Evolutionary conservation across 1,140 invertebrate species (phyloP).

Genomic region (Panagrolaimus sp.): DNA sequence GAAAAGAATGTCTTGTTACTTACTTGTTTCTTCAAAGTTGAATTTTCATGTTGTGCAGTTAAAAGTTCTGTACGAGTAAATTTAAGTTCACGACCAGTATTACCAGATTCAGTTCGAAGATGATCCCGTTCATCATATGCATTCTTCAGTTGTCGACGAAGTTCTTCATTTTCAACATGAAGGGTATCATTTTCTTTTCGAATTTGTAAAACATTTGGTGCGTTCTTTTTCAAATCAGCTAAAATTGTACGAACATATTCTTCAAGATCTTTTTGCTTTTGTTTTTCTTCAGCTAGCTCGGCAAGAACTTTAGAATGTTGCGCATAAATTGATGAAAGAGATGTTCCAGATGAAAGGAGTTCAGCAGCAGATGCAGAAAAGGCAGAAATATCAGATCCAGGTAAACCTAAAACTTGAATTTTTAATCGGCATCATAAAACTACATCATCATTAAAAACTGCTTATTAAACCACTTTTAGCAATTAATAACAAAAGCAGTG

Average conservation of each 20-base stretch:
- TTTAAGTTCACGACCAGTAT: constrained; percentile 21
- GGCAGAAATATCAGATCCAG: constrained; percentile 30
- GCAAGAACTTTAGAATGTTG: constrained; percentile 35
- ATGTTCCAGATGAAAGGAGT: constrained; percentile 31
- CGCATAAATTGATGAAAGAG: constrained; percentile 33
- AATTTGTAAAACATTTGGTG: constrained; percentile 24
- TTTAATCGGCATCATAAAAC: no score
- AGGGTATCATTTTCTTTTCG: constrained; percentile 23
- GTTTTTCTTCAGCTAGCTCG: constrained; percentile 33
- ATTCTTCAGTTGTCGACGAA: constrained; percentile 21
- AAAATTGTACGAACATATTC: constrained; percentile 28
- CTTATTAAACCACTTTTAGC: no score
- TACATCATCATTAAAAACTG: no score
- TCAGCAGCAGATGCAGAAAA: constrained; percentile 30
- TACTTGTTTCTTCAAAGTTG: constrained; percentile 22
- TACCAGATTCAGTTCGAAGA: constrained; percentile 15
- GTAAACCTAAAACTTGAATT: constrained; percentile 22
- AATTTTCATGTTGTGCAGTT: constrained; percentile 26
- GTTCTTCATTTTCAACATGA: constrained; percentile 22
- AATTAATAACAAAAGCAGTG: no score
- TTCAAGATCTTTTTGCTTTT: constrained; percentile 22
- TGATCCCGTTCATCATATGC: constrained; percentile 26
- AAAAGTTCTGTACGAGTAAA: constrained; percentile 32
- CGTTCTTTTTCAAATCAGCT: constrained; percentile 26
- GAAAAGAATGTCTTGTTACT: not conserved